Evolutionary conservation across 2,113 vertebrate species (phyloP), one percentile per base, ranked within the genome.

Genomic region (Ictidomys tridecemlineatus): DNA sequence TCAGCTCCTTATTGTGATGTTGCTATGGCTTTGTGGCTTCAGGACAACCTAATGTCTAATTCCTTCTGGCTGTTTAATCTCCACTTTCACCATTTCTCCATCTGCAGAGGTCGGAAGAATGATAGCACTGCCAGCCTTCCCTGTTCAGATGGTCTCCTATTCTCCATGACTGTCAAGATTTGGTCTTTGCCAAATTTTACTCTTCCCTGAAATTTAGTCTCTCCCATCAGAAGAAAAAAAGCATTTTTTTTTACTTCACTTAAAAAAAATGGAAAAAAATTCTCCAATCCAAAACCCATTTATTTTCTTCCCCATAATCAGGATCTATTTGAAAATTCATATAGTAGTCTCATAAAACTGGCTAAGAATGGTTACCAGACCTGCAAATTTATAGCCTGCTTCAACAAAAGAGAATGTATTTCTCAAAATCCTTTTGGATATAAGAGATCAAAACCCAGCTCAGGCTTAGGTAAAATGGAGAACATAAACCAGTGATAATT

Each of bases 251-350:
- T 32, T 48, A 34, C 12, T 22, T 34, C 5, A 70, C 39, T 65
- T 76, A n/a, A 48, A 91, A 5, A 5, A 39, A 10, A 53, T 13
- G 11, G 16, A 30, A 77, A 13, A 13, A 16, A 0, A 0, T 24
- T 17, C 10, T 2, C 45, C 22, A 69, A 22, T 77, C 51, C 32
- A 67, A 89, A 58, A 95, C 94, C 65, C 12, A 89, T 78, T 84
- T 87, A 32, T 42, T 92, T 85, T 74, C 39, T 89, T 65, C 74
- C 76, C 79, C 37, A 11, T 56, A 77, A 45, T 85, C 78, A 86
- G 37, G 10, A 3, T 76, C 32, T 63, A 53, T 88, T 69, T 97
- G 72, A 96, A 89, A 95, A 63, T 73, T 88, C 85, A 83, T 69
- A 58, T 63, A 51, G 14, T 90, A 51, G 17, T 93, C 48, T 83